Evolutionary conservation across 2,888 invertebrate genomes (phyloP).

Genomic region (Cristatella mucedo): DNA sequence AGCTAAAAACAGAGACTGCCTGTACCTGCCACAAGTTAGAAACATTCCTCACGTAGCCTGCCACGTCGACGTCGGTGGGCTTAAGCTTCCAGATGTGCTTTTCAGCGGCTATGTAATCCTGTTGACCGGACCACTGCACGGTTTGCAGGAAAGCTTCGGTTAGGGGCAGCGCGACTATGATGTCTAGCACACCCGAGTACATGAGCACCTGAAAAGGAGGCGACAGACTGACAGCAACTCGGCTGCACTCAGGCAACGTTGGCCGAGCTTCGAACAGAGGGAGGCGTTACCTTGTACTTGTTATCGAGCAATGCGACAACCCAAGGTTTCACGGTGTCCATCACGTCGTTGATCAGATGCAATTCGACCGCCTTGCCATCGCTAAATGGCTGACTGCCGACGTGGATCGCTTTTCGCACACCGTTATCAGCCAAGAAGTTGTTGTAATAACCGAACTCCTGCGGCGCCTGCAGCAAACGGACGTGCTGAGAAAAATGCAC

Average conservation of each 20-base stretch:
- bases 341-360: conserved; percentile 51
- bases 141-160: conserved; percentile 61
- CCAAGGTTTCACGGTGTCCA: conserved; percentile 55
- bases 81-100: conserved; percentile 47
- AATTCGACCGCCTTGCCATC: conserved; percentile 47
- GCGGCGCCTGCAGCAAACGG: conserved; percentile 20
- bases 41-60: conserved; percentile 30
- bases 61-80: conserved; percentile 24
- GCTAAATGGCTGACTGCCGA: conserved; percentile 57
- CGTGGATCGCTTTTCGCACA: conserved; percentile 61
- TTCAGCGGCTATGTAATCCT: conserved; percentile 50
- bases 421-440: conserved; percentile 27
- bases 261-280: too few species aligned
- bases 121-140: conserved; percentile 52
- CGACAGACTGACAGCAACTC: too few species aligned
- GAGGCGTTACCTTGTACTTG: conserved; percentile 29
- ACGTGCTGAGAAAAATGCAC: conserved; percentile 30
- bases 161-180: conserved; percentile 72
- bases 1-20: too few species aligned
- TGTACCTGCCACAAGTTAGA: conserved; percentile 27
- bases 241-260: too few species aligned
- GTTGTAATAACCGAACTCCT: conserved; percentile 23
- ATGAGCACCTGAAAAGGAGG: conserved; percentile 49
- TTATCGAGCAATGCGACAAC: conserved; percentile 28
- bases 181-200: conserved; percentile 77